Percentiles rank a stretch among this genome's conserved stretches.
phyloP scores from a whole-genome alignment of 2,888 invertebrate species.

The Heterodera filipjevi region DNA sequence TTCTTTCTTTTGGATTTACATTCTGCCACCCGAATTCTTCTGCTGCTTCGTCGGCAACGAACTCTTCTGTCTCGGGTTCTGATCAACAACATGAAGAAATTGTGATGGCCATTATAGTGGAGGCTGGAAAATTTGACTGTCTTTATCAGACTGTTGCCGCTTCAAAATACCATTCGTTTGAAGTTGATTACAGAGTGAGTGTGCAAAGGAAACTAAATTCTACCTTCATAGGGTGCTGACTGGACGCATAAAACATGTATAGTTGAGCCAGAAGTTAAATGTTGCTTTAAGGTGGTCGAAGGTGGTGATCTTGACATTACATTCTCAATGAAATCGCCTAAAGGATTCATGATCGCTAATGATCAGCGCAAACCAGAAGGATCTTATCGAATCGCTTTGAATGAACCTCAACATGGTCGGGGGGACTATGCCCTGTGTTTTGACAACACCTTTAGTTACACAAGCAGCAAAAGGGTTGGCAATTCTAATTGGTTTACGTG shows the following conservation, averaged over 20 bases:
- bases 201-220: constrained; percentile 14
- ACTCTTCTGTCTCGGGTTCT: background rate
- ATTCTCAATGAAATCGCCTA: constrained; percentile 73
- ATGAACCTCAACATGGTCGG: constrained; percentile 58
- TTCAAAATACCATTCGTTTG: constrained; percentile 41
- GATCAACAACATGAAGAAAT: constrained; percentile 42
- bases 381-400: constrained; percentile 48
- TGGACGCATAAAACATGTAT: background rate
- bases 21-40: background rate
- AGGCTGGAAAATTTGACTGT: constrained; percentile 45
- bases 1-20: background rate
- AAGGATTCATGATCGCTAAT: constrained; percentile 43
- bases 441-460: constrained; percentile 81
- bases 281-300: constrained; percentile 79
- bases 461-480: constrained; percentile 75
- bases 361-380: constrained; percentile 64
- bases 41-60: background rate
- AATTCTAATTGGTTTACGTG: background rate
- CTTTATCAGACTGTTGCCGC: constrained; percentile 46
- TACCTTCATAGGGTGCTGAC: background rate
- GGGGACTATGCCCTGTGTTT: constrained; percentile 84
- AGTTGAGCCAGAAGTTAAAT: constrained; percentile 44
- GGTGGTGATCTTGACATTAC: constrained; percentile 81
- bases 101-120: constrained; percentile 42
- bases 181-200: constrained; percentile 73